Evolutionary conservation across 2,797 vertebrate species (phyloP), one percentile per base, ranked within the genome.

Genomic region (Pipistrellus kuhlii): DNA sequence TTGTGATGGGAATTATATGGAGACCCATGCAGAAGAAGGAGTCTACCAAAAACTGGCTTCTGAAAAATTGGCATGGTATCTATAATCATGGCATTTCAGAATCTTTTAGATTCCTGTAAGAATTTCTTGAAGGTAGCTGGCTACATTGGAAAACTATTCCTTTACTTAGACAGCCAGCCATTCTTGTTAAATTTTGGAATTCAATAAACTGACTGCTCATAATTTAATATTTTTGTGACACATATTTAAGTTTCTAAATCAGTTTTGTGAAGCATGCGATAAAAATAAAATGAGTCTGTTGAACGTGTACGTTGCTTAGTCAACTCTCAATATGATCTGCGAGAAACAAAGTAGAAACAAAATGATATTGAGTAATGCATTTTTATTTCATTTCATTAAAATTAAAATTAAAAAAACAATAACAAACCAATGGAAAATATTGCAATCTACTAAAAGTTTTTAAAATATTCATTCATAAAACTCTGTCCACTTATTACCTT

Each of bases 281-380:
- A 97, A 95, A 97, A 98, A 96, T 96, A 93, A 97, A 97, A 95
- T 94, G 46, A 92, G 35, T 88, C 7, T 23, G 53, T 85, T 93
- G 91, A 95, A 72, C 38, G 75, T 72, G 88, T 94, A 20, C 23
- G 27, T 83, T 75, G 35, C 80, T 73, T 86, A 83, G 73, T 73
- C 77, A 72, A 59, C 78, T 97, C 69, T 92, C 57, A 80, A 81
- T 90, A 91, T 84, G 95, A 89, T 66, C 53, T 18, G 59, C 68
- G 66, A 90, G 89, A 95, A 78, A 76, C 10, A 90, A 44, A 88
- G 21, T 57, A 78, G 83, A 95, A 96, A 83, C 30, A 77, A 88
- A 88, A 17, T 32, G 18, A 23, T 57, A 83, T 27, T 18, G 23
- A 90, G 3, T 92, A 23, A 51, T 35, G 44, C 30, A n/a, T 38